Base-by-base conservation (phyloP, 2,888 invertebrate species). In the Pristionchus maxplancki region DNA sequence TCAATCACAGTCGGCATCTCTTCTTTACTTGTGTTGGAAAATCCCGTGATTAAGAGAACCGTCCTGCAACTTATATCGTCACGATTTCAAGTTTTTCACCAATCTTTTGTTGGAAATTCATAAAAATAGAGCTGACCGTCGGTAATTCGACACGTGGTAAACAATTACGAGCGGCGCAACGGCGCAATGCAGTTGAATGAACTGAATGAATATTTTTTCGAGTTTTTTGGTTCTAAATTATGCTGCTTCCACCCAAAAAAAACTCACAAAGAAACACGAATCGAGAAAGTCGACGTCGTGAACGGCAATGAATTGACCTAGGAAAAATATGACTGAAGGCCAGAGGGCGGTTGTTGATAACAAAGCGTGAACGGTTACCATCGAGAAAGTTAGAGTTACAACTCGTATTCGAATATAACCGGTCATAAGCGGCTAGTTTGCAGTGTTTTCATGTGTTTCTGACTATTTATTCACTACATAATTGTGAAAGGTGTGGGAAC, bases 201-300 rank as follows among this genome's bases (percentile, higher is more conserved):
- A 67, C 67, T 67, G 67, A 31, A 67, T 31, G 5, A n/a, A n/a
- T n/a, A n/a, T n/a, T n/a, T n/a, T n/a, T n/a, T n/a, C n/a, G n/a
- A n/a, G n/a, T n/a, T n/a, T n/a, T n/a, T n/a, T 37, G 20, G 17
- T 34, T 67, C 5, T 67, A n/a, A n/a, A 28, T 28, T 62, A 62
- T 62, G n/a, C n/a, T n/a, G n/a, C n/a, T n/a, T n/a, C n/a, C n/a
- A n/a, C n/a, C n/a, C n/a, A 50, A 50, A 48, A 20, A 15, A 34
- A 67, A 67, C 67, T 67, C 31, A 67, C 67, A 34, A 67, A 67
- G 34, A 34, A 67, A 20, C 67, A 67, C 5, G 67, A 67, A 67
- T 67, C 67, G 34, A 67, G 67, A 17, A 67, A 67, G 34, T 67
- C 11, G 34, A 13, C 31, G 11, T 34, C 34, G 13, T 34, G 31